Percentiles rank a stretch among this genome's conserved stretches.
Conservation (phyloP, 2,113 vertebrate species). For the Herpetotheres cachinnans region DNA sequence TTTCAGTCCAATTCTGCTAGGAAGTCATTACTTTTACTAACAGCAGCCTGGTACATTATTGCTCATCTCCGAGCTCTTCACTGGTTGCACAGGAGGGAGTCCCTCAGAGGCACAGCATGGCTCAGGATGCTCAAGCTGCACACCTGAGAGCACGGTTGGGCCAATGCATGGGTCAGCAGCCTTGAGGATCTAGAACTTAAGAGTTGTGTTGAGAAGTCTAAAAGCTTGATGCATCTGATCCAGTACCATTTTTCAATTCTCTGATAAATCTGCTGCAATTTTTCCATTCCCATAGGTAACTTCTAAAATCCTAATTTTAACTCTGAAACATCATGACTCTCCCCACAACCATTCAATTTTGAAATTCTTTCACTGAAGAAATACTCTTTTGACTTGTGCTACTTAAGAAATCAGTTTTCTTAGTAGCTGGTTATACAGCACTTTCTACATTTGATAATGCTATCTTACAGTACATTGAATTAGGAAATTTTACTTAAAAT, state of each 20-base stretch:
- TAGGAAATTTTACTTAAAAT: not conserved
- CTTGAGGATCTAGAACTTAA: not conserved
- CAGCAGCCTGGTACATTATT: not conserved
- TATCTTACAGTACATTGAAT: not conserved
- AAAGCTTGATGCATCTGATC: not conserved
- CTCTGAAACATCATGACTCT: not conserved
- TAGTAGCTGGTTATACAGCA: not conserved
- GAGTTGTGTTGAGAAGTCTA: not conserved
- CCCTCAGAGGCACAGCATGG: not conserved
- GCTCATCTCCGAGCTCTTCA: not conserved
- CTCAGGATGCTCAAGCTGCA: not conserved
- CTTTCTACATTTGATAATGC: not conserved
- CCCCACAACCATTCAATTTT: not conserved
- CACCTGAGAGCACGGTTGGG: not conserved
- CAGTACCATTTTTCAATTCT: not conserved
- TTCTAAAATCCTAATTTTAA: not conserved
- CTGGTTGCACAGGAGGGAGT: not conserved
- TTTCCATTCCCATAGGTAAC: not conserved
- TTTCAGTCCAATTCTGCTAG: not conserved
- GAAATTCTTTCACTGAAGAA: not conserved
- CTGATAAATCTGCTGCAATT: not conserved
- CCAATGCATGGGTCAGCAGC: rapidly evolving
- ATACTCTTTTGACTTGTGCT: not conserved
- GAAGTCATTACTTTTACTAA: not conserved
- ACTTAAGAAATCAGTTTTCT: not conserved